phyloP scores from a whole-genome alignment of 2,113 vertebrate genomes.

The Ibidorhyncha struthersii region DNA sequence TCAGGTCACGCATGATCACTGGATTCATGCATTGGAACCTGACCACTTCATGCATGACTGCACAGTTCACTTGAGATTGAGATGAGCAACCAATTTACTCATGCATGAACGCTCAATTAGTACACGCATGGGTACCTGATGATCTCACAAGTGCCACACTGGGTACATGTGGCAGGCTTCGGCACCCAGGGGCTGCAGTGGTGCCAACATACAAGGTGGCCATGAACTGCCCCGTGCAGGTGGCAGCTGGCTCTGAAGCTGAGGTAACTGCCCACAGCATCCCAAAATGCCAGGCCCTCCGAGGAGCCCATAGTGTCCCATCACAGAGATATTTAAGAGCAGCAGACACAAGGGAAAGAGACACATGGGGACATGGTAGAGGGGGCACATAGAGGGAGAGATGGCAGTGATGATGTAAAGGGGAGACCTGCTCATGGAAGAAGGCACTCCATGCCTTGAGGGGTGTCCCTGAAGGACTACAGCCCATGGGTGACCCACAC shows the following conservation, averaged over 20 bases:
- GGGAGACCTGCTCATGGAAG: background rate
- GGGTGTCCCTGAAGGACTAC: too few species aligned
- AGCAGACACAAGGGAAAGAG: background rate
- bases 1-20: background rate
- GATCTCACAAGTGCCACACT: background rate
- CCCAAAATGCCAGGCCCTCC: background rate
- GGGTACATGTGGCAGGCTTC: rapidly evolving
- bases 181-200: background rate
- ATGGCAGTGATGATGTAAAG: background rate
- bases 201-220: background rate
- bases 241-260: background rate
- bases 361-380: background rate
- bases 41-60: background rate
- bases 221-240: background rate
- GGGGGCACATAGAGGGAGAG: background rate
- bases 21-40: background rate
- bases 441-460: background rate
- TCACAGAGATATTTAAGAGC: background rate
- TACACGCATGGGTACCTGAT: background rate
- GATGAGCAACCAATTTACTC: background rate
- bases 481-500: background rate
- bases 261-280: background rate
- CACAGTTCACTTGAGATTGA: background rate
- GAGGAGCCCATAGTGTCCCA: background rate
- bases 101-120: background rate